Base-by-base conservation (phyloP, 2,797 vertebrate species). In the Urosaurus nigricauda region DNA sequence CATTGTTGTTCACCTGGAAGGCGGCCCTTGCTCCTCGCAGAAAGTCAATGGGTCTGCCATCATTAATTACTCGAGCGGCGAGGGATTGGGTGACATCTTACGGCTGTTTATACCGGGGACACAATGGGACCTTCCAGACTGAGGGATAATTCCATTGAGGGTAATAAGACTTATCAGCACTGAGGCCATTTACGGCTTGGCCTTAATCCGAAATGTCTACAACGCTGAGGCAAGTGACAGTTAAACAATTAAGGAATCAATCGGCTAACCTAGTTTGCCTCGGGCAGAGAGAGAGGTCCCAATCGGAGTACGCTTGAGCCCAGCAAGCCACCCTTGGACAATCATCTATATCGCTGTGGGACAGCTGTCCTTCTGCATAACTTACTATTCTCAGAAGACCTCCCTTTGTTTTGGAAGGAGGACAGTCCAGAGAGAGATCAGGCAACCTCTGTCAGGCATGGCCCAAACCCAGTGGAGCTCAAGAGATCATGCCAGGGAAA, bases 121-220 rank as follows among this genome's bases (percentile, higher is more conserved):
- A 17, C 51, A 90, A 82, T 90, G 77, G 85, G 77, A 84, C 83
- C 53, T 71, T 70, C 87, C 68, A 60, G 83, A 87, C 68, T 43
- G 80, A 83, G 86, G 29, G 91, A 90, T 86, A 89, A 94, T 87
- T 85, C 87, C 86, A 26, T 16, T 81, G 83, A 88, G 51, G 88
- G 73, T 73, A 91, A 90, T 32, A 73, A 90, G 86, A 92, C 88
- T 92, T 90, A 93, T 40, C 89, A 92, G 91, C 84, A 90, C 51
- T 84, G 93, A 86, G 86, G 91, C 87, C 94, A 92, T 91, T 93
- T 92, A 87, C 80, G 88, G 83, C 47, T 89, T 92, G 89, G 91
- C 88, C 81, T 92, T 93, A 92, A 93, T 86, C 90, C 26, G 7
- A 92, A 74, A 58, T 1, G 1, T 89, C 91, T 81, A 79, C n/a